Evolutionary conservation across 2,797 vertebrate species (phyloP).

Genomic region (Lithobates pipiens): DNA sequence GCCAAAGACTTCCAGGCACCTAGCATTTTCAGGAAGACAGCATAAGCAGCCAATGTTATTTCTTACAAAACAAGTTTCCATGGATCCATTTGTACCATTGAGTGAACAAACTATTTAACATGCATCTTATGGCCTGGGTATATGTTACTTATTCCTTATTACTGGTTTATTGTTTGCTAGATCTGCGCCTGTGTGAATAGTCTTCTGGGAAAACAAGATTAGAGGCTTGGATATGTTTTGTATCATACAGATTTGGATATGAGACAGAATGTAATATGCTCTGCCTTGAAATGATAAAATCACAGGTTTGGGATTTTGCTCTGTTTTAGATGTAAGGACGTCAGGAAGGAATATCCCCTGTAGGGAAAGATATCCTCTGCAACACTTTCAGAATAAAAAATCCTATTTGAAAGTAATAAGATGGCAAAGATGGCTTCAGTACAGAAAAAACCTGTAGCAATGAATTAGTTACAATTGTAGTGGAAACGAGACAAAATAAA

Average conservation of each 20-base stretch:
- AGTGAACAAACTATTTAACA: background rate
- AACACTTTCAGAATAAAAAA: conserved; percentile 50
- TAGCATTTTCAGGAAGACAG: too few species aligned
- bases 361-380: conserved; percentile 44
- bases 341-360: conserved; percentile 44
- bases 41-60: too few species aligned
- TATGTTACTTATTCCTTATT: conserved; percentile 27
- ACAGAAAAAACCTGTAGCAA: conserved; percentile 15
- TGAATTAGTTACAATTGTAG: conserved; percentile 31
- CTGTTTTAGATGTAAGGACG: conserved; percentile 38
- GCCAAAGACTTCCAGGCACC: too few species aligned
- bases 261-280: conserved; percentile 48
- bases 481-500: conserved; percentile 13
- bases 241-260: conserved; percentile 40
- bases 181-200: background rate
- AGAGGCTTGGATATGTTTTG: conserved; percentile 41
- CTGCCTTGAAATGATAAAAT: conserved; percentile 46
- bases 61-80: too few species aligned
- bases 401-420: conserved; percentile 37
- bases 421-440: conserved; percentile 13
- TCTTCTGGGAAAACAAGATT: conserved; percentile 35
- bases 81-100: background rate
- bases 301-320: conserved; percentile 47
- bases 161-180: background rate
- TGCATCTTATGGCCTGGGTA: background rate